phyloP scores from a whole-genome alignment of 1,140 invertebrate genomes.

The Diplogasteroides magnus region DNA sequence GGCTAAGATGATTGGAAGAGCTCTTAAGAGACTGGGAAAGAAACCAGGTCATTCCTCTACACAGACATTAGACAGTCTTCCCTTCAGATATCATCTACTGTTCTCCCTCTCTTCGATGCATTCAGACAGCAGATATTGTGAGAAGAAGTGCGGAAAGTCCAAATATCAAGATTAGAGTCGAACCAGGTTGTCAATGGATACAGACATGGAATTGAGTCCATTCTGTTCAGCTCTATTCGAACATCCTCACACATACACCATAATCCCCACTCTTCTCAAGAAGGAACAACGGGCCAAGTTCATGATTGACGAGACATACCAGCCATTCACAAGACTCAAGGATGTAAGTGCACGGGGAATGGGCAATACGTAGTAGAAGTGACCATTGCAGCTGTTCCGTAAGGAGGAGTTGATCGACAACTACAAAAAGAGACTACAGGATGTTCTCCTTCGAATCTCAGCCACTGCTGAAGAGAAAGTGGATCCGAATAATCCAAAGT shows the following conservation, averaged over 20 bases:
- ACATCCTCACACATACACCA: slow-evolving; percentile 60
- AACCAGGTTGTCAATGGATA: background rate
- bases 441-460: slow-evolving; percentile 22
- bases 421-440: slow-evolving; percentile 31
- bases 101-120: slow-evolving; percentile 79
- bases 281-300: slow-evolving; percentile 22
- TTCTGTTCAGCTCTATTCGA: slow-evolving; percentile 73
- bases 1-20: slow-evolving; percentile 27
- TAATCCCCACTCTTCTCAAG: slow-evolving; percentile 6
- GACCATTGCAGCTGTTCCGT: slow-evolving; percentile 8
- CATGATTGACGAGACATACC: slow-evolving; percentile 25
- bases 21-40: slow-evolving; percentile 10
- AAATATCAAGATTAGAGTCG: slow-evolving; percentile 4
- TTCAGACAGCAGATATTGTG: slow-evolving; percentile 69
- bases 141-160: slow-evolving; percentile 2
- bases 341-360: slow-evolving; percentile 2
- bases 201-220: background rate
- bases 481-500: background rate
- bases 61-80: background rate
- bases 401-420: slow-evolving; percentile 15
- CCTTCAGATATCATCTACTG: slow-evolving; percentile 69
- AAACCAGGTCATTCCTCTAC: slow-evolving; percentile 9
- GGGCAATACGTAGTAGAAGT: background rate
- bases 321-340: slow-evolving; percentile 14
- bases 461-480: slow-evolving; percentile 9